Conservation (phyloP, 2,797 vertebrate genomes). For the Strix occidentalis region DNA sequence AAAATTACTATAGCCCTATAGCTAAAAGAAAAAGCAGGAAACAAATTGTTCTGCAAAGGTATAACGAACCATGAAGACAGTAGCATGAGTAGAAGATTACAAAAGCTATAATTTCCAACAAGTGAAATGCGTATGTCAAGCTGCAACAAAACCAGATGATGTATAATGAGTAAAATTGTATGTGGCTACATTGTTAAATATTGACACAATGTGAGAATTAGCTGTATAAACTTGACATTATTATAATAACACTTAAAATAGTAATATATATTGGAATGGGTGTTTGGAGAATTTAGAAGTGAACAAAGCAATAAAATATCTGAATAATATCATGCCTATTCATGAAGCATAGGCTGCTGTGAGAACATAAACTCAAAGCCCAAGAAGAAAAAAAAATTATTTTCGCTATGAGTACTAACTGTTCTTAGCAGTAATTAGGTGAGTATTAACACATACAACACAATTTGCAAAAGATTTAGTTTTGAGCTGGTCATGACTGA, state of each 20-base stretch:
- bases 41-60: not conserved
- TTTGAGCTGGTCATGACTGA: not conserved
- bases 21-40: not conserved
- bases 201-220: not conserved
- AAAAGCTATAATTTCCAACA: not conserved
- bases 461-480: not conserved
- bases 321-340: not conserved
- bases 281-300: not conserved
- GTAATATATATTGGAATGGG: not conserved
- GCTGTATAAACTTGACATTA: not conserved
- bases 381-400: not conserved
- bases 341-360: not conserved
- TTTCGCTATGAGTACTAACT: not conserved
- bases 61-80: not conserved
- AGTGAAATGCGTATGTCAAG: not conserved
- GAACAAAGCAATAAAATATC: not conserved
- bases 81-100: not conserved
- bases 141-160: not conserved
- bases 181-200: not conserved
- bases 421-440: not conserved
- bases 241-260: not conserved
- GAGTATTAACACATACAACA: not conserved
- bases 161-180: not conserved
- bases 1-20: not conserved
- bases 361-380: not conserved